Percentiles rank a stretch among this genome's conserved stretches.
Conservation (phyloP, 2,888 invertebrate genomes). For the Thecocarcelia acutangulata region DNA sequence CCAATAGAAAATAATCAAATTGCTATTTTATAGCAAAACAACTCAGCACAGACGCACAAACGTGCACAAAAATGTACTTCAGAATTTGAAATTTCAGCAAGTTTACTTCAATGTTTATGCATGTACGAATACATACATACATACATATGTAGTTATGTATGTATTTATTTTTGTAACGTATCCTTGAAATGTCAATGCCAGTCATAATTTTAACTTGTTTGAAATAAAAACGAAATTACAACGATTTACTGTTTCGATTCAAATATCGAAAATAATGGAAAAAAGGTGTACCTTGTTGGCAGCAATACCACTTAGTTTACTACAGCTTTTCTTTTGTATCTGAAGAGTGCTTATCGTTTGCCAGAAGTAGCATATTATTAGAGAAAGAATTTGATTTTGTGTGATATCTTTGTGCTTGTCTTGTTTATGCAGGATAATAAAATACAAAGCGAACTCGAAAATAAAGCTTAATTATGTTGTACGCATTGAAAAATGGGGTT, state of each 20-base stretch:
- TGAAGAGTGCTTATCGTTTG: conserved; percentile 4
- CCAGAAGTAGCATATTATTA: background rate
- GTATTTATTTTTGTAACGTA: conserved; percentile 7
- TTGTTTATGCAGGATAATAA: background rate
- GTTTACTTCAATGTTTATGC: no score
- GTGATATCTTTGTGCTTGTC: background rate
- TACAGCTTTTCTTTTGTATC: background rate
- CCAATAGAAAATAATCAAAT: conserved; percentile 32
- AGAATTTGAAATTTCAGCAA: no score
- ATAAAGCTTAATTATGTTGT: no score
- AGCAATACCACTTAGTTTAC: no score
- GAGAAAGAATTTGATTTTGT: conserved; percentile 34
- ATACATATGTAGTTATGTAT: background rate
- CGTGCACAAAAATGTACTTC: background rate
- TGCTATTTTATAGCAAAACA: background rate
- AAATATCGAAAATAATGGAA: background rate
- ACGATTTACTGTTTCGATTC: conserved; percentile 2
- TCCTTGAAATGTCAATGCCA: conserved; percentile 49
- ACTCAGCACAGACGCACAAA: background rate
- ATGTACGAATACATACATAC: background rate
- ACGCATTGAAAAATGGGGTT: no score
- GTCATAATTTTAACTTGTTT: conserved; percentile 7
- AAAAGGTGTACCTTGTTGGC: no score
- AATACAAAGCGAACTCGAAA: background rate
- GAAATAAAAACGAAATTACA: no score